These are phyloP conservation scores for Drosophila parabipectinata DNA, from an alignment of 1,140 invertebrate genomes.

Conservation along the genomic window DNA sequence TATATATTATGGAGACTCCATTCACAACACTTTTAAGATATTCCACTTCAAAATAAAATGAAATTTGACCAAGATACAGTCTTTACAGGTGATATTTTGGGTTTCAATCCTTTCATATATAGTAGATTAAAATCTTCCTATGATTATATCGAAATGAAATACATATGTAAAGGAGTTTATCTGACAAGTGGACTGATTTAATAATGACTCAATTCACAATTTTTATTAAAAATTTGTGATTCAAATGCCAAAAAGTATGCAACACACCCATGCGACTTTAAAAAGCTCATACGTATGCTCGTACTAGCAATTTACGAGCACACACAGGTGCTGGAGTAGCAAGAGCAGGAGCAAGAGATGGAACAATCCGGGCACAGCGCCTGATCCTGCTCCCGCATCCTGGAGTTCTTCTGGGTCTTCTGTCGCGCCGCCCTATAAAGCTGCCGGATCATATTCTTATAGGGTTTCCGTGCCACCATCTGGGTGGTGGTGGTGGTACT, in stretches of 20 bases:
- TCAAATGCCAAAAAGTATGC: conserved; percentile 32
- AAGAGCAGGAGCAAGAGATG: conserved; percentile 16
- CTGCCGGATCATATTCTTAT: conserved; percentile 12
- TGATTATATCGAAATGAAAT: no score
- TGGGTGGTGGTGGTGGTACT: not conserved
- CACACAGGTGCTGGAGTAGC: conserved; percentile 14
- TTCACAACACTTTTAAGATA: no score
- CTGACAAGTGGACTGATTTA: no score
- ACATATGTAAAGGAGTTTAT: no score
- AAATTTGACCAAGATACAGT: no score
- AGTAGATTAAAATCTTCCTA: no score
- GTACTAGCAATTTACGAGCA: not conserved
- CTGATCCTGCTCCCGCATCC: not conserved
- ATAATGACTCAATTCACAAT: not conserved
- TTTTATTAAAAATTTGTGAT: not conserved
- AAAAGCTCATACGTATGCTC: not conserved
- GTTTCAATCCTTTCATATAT: no score
- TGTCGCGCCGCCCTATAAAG: conserved; percentile 12
- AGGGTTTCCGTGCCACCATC: not conserved
- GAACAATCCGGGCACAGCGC: not conserved
- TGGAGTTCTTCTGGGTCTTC: not conserved
- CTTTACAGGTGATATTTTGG: no score
- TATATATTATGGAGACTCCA: no score
- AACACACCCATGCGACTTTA: not conserved
- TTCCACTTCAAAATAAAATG: no score